Evolutionary conservation across 2,888 invertebrate genomes (phyloP), one percentile per base, ranked within the genome.

Genomic region (Onchidella celtica): DNA sequence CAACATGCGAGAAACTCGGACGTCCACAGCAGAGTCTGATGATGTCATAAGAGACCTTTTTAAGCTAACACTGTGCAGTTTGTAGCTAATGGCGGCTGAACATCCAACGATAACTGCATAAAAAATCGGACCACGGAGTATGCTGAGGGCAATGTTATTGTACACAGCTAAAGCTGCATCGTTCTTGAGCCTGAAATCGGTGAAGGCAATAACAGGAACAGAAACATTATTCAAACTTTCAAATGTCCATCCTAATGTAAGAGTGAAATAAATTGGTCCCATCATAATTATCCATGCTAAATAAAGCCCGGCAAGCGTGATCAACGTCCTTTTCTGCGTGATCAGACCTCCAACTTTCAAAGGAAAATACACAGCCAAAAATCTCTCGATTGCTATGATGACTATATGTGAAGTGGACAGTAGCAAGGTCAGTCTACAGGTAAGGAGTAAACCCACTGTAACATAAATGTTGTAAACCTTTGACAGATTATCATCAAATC

Each of bases 301-400:
- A 17, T 47, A 47, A 17, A 47, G 47, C 9, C 6, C 6, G 6
- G 17, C 6, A 47, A 47, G 47, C 6, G 47, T 47, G 6, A 47
- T 17, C 6, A 17, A 47, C 17, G 17, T 47, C 6, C 6, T 17
- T 47, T 47, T 47, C 47, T 17, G 47, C 6, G 47, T 47, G 6
- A 47, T 11, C 9, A 11, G 17, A 11, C 47, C 9, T 47, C 17
- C 17, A 6, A 59, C 73, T 29, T 57, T 29, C 14, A 73, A 57
- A 3, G 73, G 73, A 34, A 32, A 73, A 11, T 73, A 73, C 2
- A 73, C 73, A 29, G 73, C 73, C 4, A 73, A 34, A 14, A 34
- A 17, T 34, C 73, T 57, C 59, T 73, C 73, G 21, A 73, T 1
- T 2, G 73, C 32, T 14, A 73, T 73, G 1, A 73, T 21, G 32